Base-by-base conservation (phyloP, 2,113 vertebrate genomes). In the Macrotis lagotis region DNA sequence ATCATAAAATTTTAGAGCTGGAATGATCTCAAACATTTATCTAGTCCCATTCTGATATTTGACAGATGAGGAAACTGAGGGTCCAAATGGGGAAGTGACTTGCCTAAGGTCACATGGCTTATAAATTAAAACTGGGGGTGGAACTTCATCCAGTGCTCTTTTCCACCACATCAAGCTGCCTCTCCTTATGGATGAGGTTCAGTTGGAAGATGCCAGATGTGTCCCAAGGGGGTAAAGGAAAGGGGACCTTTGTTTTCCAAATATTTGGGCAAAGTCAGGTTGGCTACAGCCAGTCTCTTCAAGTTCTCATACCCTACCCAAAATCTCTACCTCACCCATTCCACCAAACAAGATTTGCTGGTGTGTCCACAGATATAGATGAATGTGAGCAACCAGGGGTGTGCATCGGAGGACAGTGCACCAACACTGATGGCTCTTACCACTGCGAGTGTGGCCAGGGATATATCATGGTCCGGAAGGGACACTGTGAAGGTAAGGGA, bases 351-450 rank as follows among this genome's bases (percentile, higher is more conserved):
- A 1, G 8, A 37, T n/a, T 95, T 50, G n/a, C 26, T 50, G 25
- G 0, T 98, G 50, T 97, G 89, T 98, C 97, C 25, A 89, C 98
- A 99, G 99, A 99, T 97, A 97, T 98, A 96, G 98, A 99, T 4
- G 99, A 99, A 95, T 99, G 99, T 98, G 98, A 98, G 96, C 98
- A 99, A 98, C 98, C 98, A 48, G 99, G 97, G 59, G 96, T 98
- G 96, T 99, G 99, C 97, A 98, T 28, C n/a, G 98, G 98, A n/a
- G 99, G 99, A 19, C 97, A 22, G 1, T 99, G 99, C 96, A 97
- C 99, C 98, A 99, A 99, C 98, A 99, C 99, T 0, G 99, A 99
- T 0, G 99, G 99, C 66, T 99, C 99, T 3, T 99, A 99, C 98
- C 98, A 89, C 97, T 99, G 99, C 93, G 98, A 99, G 96, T 99